Percentiles rank a stretch among this genome's conserved stretches.
phyloP scores from a whole-genome alignment of 1,140 invertebrate genomes.

The Idris sp. region DNA sequence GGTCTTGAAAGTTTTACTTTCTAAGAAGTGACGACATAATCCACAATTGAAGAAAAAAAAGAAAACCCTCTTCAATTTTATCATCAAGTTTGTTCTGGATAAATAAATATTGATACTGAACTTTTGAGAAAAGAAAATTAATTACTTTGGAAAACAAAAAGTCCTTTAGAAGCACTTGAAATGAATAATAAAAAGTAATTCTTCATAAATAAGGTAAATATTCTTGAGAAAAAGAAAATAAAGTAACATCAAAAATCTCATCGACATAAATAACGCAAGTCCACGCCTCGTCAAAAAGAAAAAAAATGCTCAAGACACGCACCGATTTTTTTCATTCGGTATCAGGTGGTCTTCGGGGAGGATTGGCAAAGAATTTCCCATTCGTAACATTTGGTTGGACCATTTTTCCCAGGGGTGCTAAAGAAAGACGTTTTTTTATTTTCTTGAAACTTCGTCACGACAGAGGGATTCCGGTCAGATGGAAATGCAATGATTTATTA shows the following conservation, averaged over 20 bases:
- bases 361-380: slow-evolving; percentile 48
- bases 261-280: slow-evolving; percentile 28
- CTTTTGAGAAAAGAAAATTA: too few relatives aligned
- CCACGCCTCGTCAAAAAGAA: neutral
- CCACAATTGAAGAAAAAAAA: slow-evolving; percentile 6
- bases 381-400: slow-evolving; percentile 38
- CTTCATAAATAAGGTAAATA: too few relatives aligned
- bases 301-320: slow-evolving; percentile 24
- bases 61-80: slow-evolving; percentile 2
- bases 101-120: too few relatives aligned
- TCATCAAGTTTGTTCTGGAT: slow-evolving; percentile 4
- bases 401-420: slow-evolving; percentile 52
- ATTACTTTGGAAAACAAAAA: too few relatives aligned
- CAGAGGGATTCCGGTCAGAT: slow-evolving; percentile 51
- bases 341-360: slow-evolving; percentile 48
- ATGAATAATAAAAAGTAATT: too few relatives aligned
- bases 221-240: too few relatives aligned
- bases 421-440: slow-evolving; percentile 38
- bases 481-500: slow-evolving; percentile 58
- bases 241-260: slow-evolving; percentile 6
- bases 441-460: slow-evolving; percentile 22
- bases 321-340: slow-evolving; percentile 44
- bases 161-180: too few relatives aligned
- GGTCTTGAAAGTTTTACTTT: slow-evolving; percentile 39
- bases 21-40: slow-evolving; percentile 26